A percentile compares a stretch with the other conserved stretches of the same genome.
These are phyloP conservation scores for Aphaenogaster floridana DNA, from an alignment of 1,140 invertebrate genomes.

Conservation along the genomic window DNA sequence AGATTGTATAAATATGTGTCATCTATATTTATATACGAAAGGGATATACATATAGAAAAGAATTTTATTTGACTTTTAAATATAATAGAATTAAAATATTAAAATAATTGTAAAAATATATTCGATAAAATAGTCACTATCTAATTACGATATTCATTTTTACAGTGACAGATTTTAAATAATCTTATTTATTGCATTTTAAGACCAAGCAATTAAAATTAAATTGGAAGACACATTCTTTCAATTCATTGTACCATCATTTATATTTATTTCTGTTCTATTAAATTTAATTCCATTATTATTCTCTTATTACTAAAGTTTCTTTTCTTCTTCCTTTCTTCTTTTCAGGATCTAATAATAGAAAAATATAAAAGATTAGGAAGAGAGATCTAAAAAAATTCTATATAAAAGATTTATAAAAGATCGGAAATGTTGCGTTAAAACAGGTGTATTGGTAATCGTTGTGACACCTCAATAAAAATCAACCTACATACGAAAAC, in stretches of 20 bases:
- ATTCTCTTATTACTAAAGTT: background rate
- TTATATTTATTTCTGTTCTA: background rate
- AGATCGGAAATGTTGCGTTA: background rate
- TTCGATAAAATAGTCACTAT: background rate
- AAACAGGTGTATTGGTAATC: background rate
- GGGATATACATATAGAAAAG: background rate
- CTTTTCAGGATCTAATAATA: background rate
- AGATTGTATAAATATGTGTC: background rate
- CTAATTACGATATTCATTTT: background rate
- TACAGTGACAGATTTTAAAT: background rate
- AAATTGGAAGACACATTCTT: background rate
- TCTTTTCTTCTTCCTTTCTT: background rate
- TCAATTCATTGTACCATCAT: background rate
- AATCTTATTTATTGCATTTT: background rate
- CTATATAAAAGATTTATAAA: background rate
- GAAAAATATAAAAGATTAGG: background rate
- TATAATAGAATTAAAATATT: background rate
- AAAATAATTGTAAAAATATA: background rate
- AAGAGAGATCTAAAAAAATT: background rate
- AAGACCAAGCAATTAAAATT: background rate
- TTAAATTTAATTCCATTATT: background rate
- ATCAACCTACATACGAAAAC: conserved; percentile 23
- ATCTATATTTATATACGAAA: background rate
- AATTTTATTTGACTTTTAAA: background rate
- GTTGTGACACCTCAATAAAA: background rate